Percentiles rank a stretch among this genome's conserved stretches.
Evolutionary conservation across 1,140 invertebrate genomes (phyloP).

Genomic region (Macrotrachela quadricornifera): DNA sequence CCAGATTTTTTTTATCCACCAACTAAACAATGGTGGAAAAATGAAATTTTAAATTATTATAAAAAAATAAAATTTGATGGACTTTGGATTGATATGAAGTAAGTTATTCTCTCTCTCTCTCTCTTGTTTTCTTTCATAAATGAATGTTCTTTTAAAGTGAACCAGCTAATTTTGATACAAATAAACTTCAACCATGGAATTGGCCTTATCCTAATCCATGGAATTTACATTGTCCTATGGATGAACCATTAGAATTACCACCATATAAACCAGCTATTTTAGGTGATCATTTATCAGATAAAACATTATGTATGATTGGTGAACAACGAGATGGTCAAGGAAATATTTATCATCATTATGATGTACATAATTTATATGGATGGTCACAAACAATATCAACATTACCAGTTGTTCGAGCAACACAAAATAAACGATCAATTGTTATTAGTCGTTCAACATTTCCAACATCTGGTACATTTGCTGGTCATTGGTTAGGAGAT

Average conservation of each 20-base stretch:
- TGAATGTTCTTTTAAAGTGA: conserved; percentile 17
- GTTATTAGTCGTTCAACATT: conserved; percentile 62
- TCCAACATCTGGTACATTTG: conserved; percentile 50
- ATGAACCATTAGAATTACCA: conserved; percentile 12
- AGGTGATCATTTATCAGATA: not conserved
- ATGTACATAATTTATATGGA: conserved; percentile 57
- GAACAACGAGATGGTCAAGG: conserved; percentile 36
- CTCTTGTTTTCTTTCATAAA: not conserved
- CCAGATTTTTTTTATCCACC: conserved; percentile 65
- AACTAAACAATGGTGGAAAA: conserved; percentile 47
- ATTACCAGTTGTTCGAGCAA: conserved; percentile 24
- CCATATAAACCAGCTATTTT: conserved; percentile 30
- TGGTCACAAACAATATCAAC: conserved; percentile 25
- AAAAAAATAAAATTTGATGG: conserved; percentile 46
- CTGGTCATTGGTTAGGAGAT: conserved; percentile 67
- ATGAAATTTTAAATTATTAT: conserved; percentile 46
- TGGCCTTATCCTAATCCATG: conserved; percentile 40
- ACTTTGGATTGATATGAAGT: conserved; percentile 45
- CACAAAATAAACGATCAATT: conserved; percentile 41
- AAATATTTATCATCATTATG: conserved; percentile 16
- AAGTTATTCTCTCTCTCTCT: not conserved
- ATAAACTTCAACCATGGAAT: conserved; percentile 23
- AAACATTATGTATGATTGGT: conserved; percentile 60
- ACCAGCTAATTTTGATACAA: conserved; percentile 25
- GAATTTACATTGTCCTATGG: conserved; percentile 41